Evolutionary conservation across 2,797 vertebrate genomes (phyloP).

Genomic region (Manis crassicaudata): DNA sequence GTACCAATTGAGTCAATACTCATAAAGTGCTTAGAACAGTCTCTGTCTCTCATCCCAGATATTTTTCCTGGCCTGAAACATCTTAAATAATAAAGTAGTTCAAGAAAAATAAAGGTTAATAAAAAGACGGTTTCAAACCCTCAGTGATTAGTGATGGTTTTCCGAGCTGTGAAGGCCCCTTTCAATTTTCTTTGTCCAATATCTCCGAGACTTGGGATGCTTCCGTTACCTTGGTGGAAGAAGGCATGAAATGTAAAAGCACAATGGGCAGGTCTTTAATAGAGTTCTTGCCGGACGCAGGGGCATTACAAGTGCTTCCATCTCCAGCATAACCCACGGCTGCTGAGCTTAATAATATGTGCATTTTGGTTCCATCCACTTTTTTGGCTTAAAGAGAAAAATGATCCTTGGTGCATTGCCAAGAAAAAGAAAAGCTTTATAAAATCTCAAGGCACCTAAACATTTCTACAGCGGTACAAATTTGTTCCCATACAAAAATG

Average conservation of each 20-base stretch:
- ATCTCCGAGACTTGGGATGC: conserved; percentile 44
- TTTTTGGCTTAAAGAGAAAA: conserved; percentile 52
- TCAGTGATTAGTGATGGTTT: conserved; percentile 52
- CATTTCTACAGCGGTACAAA: background rate
- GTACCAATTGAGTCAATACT: conserved; percentile 48
- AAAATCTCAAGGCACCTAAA: conserved; percentile 33
- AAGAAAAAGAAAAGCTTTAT: background rate
- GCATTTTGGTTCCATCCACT: conserved; percentile 21
- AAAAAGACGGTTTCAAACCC: background rate
- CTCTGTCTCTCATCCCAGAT: conserved; percentile 13
- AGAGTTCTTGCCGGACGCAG: conserved; percentile 27
- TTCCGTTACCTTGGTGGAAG: conserved; percentile 45
- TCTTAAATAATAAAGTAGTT: conserved; percentile 54
- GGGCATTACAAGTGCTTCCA: background rate
- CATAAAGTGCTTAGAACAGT: conserved; percentile 20
- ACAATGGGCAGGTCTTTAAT: conserved; percentile 45
- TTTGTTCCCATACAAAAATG: conserved; percentile 25
- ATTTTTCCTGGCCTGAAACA: conserved; percentile 2
- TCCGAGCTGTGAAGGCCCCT: conserved; percentile 1
- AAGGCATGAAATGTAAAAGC: conserved; percentile 37
- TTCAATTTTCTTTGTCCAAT: conserved; percentile 37
- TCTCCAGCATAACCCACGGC: background rate
- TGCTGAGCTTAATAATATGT: conserved; percentile 39
- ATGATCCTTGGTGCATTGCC: background rate
- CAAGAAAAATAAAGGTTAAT: conserved; percentile 57